Conservation (phyloP, 2,797 vertebrate species). For the Loris lydekkerianus region DNA sequence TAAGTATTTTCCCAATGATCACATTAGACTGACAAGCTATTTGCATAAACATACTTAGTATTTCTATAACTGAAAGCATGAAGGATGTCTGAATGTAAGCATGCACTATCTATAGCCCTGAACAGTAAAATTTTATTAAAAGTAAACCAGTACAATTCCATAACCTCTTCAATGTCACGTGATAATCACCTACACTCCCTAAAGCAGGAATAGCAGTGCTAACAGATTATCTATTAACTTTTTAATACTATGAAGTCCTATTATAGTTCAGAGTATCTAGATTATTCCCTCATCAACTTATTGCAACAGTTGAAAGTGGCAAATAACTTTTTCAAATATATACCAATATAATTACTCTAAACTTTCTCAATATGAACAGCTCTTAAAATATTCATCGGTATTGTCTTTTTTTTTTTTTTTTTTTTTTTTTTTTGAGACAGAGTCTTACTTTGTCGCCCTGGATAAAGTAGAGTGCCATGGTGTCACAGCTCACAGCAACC, state of each 20-base stretch:
- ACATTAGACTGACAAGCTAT: not conserved
- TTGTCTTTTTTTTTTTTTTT: too few relatives aligned
- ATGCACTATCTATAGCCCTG: not conserved
- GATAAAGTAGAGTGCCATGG: too few relatives aligned
- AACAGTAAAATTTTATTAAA: conserved; percentile 42
- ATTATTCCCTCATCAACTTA: conserved; percentile 43
- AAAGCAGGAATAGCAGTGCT: not conserved
- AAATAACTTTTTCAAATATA: conserved; percentile 26
- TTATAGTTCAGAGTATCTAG: not conserved
- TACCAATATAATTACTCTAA: conserved; percentile 22
- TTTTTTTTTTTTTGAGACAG: too few relatives aligned
- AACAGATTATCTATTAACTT: not conserved
- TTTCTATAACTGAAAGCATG: conserved; percentile 13
- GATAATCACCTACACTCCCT: not conserved
- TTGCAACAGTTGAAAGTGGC: not conserved
- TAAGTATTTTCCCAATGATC: conserved; percentile 44
- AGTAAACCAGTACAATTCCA: not conserved
- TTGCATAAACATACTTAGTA: not conserved
- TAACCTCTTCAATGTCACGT: not conserved
- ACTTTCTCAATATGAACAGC: conserved; percentile 47
- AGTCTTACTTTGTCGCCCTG: too few relatives aligned
- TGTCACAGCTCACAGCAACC: too few relatives aligned
- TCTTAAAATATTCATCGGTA: not conserved
- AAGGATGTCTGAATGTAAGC: not conserved
- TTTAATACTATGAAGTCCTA: conserved; percentile 34